Evolutionary conservation across 2,113 vertebrate species (phyloP).

Genomic region (Cottus gobio): DNA sequence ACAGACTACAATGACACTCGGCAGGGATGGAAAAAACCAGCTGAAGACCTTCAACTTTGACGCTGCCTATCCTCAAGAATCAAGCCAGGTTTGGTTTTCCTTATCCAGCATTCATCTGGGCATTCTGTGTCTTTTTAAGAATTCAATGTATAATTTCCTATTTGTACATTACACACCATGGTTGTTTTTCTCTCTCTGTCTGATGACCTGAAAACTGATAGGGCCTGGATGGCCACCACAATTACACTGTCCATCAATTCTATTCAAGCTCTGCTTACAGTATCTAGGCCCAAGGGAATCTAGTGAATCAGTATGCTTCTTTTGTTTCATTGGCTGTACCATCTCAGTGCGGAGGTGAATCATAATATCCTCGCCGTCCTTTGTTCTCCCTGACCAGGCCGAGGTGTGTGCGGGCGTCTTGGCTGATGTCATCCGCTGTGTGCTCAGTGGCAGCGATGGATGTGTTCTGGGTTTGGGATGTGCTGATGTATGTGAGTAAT

Average conservation of each 20-base stretch:
- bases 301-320: slow-evolving; percentile 20
- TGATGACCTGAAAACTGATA: slow-evolving; percentile 66
- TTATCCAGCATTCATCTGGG: neutral
- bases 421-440: slow-evolving; percentile 80
- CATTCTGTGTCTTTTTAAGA: slow-evolving; percentile 19
- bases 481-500: slow-evolving; percentile 77
- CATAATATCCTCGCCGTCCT: slow-evolving; percentile 51
- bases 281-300: slow-evolving; percentile 39
- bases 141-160: neutral
- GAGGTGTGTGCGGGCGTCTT: slow-evolving; percentile 76
- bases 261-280: slow-evolving; percentile 42
- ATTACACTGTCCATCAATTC: slow-evolving; percentile 48
- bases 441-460: slow-evolving; percentile 77
- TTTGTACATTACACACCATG: neutral
- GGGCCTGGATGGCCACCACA: slow-evolving; percentile 29
- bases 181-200: slow-evolving; percentile 19
- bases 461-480: slow-evolving; percentile 76
- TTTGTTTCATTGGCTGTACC: slow-evolving; percentile 9
- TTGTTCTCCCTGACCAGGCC: slow-evolving; percentile 63
- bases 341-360: slow-evolving; percentile 46
- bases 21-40: slow-evolving; percentile 46
- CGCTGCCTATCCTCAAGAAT: slow-evolving; percentile 65
- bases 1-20: slow-evolving; percentile 39
- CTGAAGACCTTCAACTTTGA: slow-evolving; percentile 75
- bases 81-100: slow-evolving; percentile 73